Evolutionary conservation across 2,888 invertebrate species (phyloP).

Genomic region (Drosophila nr. perissopoda): DNA sequence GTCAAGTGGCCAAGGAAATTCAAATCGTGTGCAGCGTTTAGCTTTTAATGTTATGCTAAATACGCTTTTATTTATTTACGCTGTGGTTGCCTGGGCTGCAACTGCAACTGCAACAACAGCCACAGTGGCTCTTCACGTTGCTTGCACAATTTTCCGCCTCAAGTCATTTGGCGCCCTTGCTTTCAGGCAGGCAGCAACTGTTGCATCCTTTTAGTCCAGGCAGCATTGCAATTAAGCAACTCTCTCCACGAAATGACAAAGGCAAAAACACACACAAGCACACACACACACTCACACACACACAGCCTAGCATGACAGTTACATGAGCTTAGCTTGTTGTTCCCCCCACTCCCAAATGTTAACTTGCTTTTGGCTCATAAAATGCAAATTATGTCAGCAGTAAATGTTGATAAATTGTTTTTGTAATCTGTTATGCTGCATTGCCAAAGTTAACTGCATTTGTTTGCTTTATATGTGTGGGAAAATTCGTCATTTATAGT

Average conservation of each 20-base stretch:
- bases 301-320: constrained; percentile 31
- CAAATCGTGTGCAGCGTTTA: constrained; percentile 26
- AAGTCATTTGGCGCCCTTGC: constrained; percentile 43
- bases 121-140: constrained; percentile 37
- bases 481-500: neutral
- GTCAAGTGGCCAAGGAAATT: constrained; percentile 18
- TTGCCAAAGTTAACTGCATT: constrained; percentile 6
- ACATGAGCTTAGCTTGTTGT: constrained; percentile 30
- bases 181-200: constrained; percentile 36
- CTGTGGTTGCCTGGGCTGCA: constrained; percentile 43
- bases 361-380: constrained; percentile 49
- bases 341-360: constrained; percentile 11
- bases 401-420: constrained; percentile 76
- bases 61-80: constrained; percentile 75
- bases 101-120: constrained; percentile 3
- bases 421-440: constrained; percentile 19
- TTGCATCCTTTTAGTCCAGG: constrained; percentile 47
- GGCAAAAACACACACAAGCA: constrained; percentile 21
- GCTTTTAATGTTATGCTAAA: constrained; percentile 66
- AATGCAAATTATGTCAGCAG: constrained; percentile 70
- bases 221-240: constrained; percentile 79
- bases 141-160: constrained; percentile 72
- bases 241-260: constrained; percentile 75
- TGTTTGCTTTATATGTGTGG: neutral
- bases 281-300: constrained; percentile 10